Conservation (phyloP, 2,797 vertebrate genomes). For the Enteromius afrohamiltoni region DNA sequence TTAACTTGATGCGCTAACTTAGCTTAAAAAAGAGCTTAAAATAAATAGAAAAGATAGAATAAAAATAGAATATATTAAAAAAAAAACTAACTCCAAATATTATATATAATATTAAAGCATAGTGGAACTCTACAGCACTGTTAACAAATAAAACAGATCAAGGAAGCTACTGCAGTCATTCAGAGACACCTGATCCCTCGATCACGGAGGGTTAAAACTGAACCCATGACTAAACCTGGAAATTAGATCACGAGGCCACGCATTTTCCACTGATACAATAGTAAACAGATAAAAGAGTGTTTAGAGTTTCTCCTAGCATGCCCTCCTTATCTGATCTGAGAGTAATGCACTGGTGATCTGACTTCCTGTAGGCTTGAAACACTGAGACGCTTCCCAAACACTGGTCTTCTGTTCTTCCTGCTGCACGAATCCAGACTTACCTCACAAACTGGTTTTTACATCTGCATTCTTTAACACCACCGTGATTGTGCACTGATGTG, state of each 20-base stretch:
- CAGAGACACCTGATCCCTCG: background rate
- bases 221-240: background rate
- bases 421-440: background rate
- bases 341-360: background rate
- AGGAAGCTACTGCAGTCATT: background rate
- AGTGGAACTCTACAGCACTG: background rate
- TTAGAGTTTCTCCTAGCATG: too few species aligned
- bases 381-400: background rate
- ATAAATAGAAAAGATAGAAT: background rate
- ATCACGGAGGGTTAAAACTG: background rate
- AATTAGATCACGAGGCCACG: background rate
- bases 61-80: background rate
- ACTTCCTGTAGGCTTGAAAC: constrained; percentile 4
- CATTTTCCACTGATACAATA: background rate
- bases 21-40: background rate
- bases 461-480: background rate
- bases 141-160: background rate
- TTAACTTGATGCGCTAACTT: background rate
- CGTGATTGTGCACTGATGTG: too few species aligned
- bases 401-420: background rate
- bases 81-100: background rate
- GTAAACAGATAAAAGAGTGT: background rate
- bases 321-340: background rate
- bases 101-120: background rate
- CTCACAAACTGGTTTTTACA: background rate